Evolutionary conservation across 2,113 vertebrate genomes (phyloP).

Genomic region (Athene noctua): DNA sequence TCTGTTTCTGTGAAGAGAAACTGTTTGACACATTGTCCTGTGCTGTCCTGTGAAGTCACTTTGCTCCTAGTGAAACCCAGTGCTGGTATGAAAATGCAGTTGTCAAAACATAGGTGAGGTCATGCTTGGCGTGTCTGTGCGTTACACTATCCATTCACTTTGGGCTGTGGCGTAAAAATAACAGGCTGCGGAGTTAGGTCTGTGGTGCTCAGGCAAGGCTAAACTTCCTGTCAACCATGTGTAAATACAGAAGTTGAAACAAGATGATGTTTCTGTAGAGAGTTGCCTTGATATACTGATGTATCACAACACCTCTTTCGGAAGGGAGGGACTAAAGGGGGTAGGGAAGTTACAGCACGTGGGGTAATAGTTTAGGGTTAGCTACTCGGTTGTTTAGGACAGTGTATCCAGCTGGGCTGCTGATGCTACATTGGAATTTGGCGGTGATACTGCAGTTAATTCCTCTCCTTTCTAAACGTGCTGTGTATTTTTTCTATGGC

Average conservation of each 20-base stretch:
- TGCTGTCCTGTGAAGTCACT: neutral
- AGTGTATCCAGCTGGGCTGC: neutral
- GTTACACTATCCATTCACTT: neutral
- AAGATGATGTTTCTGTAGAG: neutral
- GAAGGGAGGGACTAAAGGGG: neutral
- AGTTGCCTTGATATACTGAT: neutral
- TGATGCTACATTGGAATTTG: neutral
- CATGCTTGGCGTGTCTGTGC: neutral
- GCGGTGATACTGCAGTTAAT: neutral
- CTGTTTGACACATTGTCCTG: neutral
- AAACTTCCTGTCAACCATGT: neutral
- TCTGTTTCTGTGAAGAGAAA: neutral
- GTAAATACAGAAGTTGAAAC: neutral
- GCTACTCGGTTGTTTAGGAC: neutral
- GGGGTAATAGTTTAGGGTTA: rapidly evolving
- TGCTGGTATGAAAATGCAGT: neutral
- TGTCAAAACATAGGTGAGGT: neutral
- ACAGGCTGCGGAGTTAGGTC: neutral
- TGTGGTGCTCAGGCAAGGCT: neutral
- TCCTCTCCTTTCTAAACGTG: neutral
- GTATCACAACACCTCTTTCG: neutral
- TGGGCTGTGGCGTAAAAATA: neutral
- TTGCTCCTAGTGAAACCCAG: neutral
- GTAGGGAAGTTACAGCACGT: neutral
- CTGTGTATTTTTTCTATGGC: neutral